Evolutionary conservation across 2,113 vertebrate species (phyloP), one percentile per base, ranked within the genome.

Genomic region (Pseudorectes ferrugineus): DNA sequence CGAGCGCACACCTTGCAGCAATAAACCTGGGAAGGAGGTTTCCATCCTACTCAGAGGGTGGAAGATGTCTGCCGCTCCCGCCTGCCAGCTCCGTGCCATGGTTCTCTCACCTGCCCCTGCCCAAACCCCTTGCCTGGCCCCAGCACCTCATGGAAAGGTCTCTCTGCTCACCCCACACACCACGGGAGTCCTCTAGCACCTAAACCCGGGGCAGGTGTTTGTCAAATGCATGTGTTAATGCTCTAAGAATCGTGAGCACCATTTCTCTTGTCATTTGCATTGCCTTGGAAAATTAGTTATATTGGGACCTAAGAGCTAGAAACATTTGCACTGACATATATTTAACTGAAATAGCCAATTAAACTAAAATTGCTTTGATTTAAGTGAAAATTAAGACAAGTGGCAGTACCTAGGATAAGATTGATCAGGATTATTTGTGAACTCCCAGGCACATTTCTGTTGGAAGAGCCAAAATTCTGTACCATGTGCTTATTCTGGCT

Each of bases 341-440:
- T 86, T 92, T 73, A 85, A 66, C 61, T 87, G 62, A 85, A 90
- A 78, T 63, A 77, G 73, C n/a, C 80, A 84, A 96, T 86, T 92
- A 94, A 92, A 85, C 51, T 57, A 84, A 76, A 92, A 76, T 66
- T 73, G 51, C 12, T 77, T 68, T 85, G 57, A 78, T 79, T 73
- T 88, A 85, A 93, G 88, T n/a, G 81, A 93, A 93, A 89, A 83
- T 70, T 73, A 61, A 92, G 82, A 85, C 71, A 88, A 95, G 75
- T 29, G 46, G 42, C 63, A 80, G 46, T 35, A 90, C 12, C 46
- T 31, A 65, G 85, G 63, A 79, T 74, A 77, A 92, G 63, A 88
- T 0, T 80, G 83, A 95, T 92, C 67, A 55, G 29, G 67, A 88
- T 84, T 93, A 92, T 73, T 93, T 80, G 67, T 90, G 88, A 89